phyloP scores from a whole-genome alignment of 2,113 vertebrate genomes.

The Hippocampus guttulatus region DNA sequence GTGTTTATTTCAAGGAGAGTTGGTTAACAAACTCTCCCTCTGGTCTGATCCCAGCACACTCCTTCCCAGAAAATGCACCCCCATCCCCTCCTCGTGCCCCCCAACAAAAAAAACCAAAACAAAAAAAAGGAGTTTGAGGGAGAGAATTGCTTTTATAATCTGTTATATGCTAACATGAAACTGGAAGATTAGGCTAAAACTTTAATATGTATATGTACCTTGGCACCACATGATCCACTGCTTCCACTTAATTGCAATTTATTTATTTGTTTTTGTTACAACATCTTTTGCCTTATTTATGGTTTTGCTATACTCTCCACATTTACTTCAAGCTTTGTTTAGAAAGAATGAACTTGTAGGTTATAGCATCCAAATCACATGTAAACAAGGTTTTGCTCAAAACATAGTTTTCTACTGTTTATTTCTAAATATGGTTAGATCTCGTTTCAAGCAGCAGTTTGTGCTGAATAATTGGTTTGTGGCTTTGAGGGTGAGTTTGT shows the following conservation, averaged over 20 bases:
- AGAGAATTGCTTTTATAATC: neutral
- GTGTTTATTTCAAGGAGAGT: slow-evolving; percentile 52
- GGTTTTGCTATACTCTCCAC: slow-evolving; percentile 3
- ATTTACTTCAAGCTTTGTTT: slow-evolving; percentile 30
- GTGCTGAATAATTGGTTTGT: slow-evolving; percentile 67
- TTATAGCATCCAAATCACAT: slow-evolving; percentile 40
- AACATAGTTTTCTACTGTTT: slow-evolving; percentile 55
- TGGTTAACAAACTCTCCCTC: slow-evolving; percentile 25
- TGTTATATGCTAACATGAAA: neutral
- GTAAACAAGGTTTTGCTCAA: slow-evolving; percentile 55
- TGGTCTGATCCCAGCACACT: slow-evolving; percentile 26
- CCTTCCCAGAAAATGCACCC: no score
- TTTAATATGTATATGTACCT: neutral
- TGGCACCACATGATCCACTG: neutral
- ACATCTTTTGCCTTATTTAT: neutral
- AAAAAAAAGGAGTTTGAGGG: slow-evolving; percentile 14
- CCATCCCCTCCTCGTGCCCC: no score
- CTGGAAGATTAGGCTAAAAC: neutral
- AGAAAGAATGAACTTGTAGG: slow-evolving; percentile 38
- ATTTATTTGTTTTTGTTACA: no score
- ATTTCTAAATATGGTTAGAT: slow-evolving; percentile 62
- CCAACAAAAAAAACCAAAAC: slow-evolving; percentile 20
- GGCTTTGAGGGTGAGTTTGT: slow-evolving; percentile 48
- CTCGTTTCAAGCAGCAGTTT: slow-evolving; percentile 54
- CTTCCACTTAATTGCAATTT: neutral